These are phyloP conservation scores for Lepidotrigona ventralis DNA, from an alignment of 1,140 invertebrate genomes.

Conservation along the genomic window DNA sequence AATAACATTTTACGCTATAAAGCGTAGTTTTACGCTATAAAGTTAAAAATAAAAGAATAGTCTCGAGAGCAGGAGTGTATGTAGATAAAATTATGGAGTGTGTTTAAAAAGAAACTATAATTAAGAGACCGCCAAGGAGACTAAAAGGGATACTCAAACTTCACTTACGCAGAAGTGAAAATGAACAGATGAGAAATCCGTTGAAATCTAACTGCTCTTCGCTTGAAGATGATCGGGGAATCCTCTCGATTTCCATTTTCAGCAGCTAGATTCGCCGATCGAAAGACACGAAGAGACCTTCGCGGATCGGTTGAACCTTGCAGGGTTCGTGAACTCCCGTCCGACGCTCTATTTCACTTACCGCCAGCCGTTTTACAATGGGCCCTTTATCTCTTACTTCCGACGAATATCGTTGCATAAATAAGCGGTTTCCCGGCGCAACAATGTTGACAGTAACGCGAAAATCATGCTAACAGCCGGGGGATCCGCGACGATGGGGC, in stretches of 20 bases:
- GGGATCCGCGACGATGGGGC: background rate
- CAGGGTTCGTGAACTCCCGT: slow-evolving; percentile 17
- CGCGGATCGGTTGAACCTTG: background rate
- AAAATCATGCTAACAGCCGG: slow-evolving; percentile 56
- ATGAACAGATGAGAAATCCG: background rate
- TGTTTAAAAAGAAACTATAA: too few relatives aligned
- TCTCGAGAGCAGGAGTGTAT: too few relatives aligned
- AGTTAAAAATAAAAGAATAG: too few relatives aligned
- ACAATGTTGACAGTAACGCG: slow-evolving; percentile 55
- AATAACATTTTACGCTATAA: too few relatives aligned
- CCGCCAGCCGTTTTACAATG: slow-evolving; percentile 17
- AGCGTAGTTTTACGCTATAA: too few relatives aligned
- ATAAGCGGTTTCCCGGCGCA: slow-evolving; percentile 42
- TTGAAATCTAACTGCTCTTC: background rate
- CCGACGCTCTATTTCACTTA: slow-evolving; percentile 32
- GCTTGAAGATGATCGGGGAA: background rate
- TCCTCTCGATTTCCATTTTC: background rate
- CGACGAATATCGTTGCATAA: slow-evolving; percentile 44
- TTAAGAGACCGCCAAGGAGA: too few relatives aligned
- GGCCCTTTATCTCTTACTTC: slow-evolving; percentile 39
- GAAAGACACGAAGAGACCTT: background rate
- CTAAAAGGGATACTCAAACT: too few relatives aligned
- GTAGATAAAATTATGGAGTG: too few relatives aligned
- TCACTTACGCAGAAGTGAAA: too few relatives aligned
- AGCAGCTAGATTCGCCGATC: background rate